Evolutionary conservation across 2,113 vertebrate species (phyloP).

Genomic region (Coregonus clupeaformis): DNA sequence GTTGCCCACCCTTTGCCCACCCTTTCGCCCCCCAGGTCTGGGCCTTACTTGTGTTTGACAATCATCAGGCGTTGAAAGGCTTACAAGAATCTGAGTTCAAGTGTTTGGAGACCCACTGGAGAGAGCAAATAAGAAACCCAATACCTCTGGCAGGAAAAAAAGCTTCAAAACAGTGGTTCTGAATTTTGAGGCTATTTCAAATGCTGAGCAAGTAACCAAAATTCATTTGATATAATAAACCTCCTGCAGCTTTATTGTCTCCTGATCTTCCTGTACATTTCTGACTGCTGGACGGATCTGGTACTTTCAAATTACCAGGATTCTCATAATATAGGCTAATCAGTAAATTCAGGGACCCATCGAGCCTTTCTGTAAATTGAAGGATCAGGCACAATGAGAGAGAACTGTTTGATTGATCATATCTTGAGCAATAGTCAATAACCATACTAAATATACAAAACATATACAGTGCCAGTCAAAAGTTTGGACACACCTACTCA

Average conservation of each 20-base stretch:
- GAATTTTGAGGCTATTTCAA: background rate
- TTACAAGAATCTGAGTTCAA: constrained; percentile 38
- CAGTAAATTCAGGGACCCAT: constrained; percentile 14
- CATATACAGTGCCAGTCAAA: too few relatives aligned
- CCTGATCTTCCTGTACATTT: too few relatives aligned
- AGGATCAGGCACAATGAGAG: constrained; percentile 15
- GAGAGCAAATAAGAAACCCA: background rate
- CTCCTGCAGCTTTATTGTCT: too few relatives aligned
- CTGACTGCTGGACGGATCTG: too few relatives aligned
- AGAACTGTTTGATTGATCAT: constrained; percentile 18
- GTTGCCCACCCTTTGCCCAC: background rate
- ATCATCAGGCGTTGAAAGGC: constrained; percentile 23
- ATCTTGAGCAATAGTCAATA: background rate
- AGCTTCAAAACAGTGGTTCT: background rate
- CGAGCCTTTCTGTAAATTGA: constrained; percentile 1
- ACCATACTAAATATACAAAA: too few relatives aligned
- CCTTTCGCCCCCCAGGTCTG: constrained; percentile 7
- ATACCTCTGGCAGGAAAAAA: background rate
- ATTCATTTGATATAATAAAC: background rate
- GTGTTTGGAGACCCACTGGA: constrained; percentile 16
- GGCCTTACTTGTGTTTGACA: constrained; percentile 25
- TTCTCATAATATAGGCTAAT: too few relatives aligned
- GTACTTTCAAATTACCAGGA: too few relatives aligned
- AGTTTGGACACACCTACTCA: too few relatives aligned
- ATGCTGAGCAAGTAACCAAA: background rate